Percentiles rank a stretch among this genome's conserved stretches.
These are phyloP conservation scores for Crotalus horridus DNA, from an alignment of 2,113 vertebrate species.

Conservation along the genomic window DNA sequence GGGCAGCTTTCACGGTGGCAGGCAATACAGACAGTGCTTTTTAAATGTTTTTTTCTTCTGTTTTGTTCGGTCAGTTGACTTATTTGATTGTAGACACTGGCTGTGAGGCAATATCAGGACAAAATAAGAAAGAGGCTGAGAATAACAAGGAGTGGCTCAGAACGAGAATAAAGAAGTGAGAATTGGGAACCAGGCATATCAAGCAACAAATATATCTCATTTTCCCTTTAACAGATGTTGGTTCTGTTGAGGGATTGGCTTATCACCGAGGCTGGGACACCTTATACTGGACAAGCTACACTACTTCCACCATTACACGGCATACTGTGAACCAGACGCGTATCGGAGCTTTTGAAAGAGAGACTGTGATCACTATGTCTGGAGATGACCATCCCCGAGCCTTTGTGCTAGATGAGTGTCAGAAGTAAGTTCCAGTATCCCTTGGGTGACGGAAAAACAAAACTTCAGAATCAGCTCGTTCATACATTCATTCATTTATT, in stretches of 20 bases:
- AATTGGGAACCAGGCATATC: background rate
- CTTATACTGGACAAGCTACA: conserved; percentile 97
- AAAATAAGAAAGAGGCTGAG: background rate
- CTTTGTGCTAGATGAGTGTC: conserved; percentile 94
- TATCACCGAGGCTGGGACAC: conserved; percentile 96
- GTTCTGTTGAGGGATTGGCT: conserved; percentile 94
- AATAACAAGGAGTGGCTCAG: background rate
- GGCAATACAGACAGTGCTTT: background rate
- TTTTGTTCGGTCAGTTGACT: background rate
- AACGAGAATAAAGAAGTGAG: background rate
- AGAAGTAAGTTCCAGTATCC: conserved; percentile 77
- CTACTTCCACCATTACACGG: conserved; percentile 92
- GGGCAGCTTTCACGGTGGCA: background rate
- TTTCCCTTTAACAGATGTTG: conserved; percentile 77
- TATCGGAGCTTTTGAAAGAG: conserved; percentile 84
- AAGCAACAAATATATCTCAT: background rate
- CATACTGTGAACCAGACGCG: conserved; percentile 93
- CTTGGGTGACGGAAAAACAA: background rate
- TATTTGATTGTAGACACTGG: background rate
- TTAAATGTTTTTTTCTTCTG: background rate
- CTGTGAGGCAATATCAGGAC: background rate
- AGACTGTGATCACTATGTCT: conserved; percentile 96
- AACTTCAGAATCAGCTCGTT: background rate
- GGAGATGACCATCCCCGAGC: conserved; percentile 94
- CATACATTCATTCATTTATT: background rate